phyloP scores from a whole-genome alignment of 2,888 invertebrate species.

The Acleris holmiana region DNA sequence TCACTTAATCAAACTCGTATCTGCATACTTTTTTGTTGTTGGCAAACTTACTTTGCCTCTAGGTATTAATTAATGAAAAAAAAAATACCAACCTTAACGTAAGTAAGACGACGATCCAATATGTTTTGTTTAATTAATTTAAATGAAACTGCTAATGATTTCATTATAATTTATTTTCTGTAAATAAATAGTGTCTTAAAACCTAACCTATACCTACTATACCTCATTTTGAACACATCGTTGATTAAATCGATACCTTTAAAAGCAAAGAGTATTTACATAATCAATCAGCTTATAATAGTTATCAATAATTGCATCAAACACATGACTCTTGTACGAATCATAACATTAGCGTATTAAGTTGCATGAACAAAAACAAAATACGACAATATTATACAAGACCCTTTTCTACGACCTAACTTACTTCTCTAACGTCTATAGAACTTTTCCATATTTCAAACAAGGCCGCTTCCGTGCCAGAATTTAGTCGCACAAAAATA shows the following conservation, averaged over 20 bases:
- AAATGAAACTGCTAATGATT: not conserved
- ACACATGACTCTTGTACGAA: constrained; percentile 15
- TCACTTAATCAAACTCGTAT: too few relatives aligned
- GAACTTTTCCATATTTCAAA: constrained; percentile 15
- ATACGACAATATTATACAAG: constrained; percentile 56
- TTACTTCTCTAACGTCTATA: constrained; percentile 16
- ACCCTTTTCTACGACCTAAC: constrained; percentile 27
- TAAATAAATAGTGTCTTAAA: constrained; percentile 25
- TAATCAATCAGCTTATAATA: constrained; percentile 3
- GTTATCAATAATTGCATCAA: not conserved
- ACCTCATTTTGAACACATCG: constrained; percentile 21
- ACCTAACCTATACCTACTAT: not conserved
- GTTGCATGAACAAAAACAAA: constrained; percentile 49
- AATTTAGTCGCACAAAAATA: constrained; percentile 30
- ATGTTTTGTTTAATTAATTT: too few relatives aligned
- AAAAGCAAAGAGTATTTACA: constrained; percentile 22
- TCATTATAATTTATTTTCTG: constrained; percentile 9
- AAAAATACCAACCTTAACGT: too few relatives aligned
- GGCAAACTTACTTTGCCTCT: too few relatives aligned
- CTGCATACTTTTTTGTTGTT: too few relatives aligned
- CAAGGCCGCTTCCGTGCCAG: constrained; percentile 18
- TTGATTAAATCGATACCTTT: constrained; percentile 15
- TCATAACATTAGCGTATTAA: constrained; percentile 59
- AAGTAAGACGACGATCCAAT: too few relatives aligned
- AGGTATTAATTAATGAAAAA: too few relatives aligned